Percentiles rank a stretch among this genome's conserved stretches.
phyloP scores from a whole-genome alignment of 1,140 invertebrate species.

The Bombus difficillimus region DNA sequence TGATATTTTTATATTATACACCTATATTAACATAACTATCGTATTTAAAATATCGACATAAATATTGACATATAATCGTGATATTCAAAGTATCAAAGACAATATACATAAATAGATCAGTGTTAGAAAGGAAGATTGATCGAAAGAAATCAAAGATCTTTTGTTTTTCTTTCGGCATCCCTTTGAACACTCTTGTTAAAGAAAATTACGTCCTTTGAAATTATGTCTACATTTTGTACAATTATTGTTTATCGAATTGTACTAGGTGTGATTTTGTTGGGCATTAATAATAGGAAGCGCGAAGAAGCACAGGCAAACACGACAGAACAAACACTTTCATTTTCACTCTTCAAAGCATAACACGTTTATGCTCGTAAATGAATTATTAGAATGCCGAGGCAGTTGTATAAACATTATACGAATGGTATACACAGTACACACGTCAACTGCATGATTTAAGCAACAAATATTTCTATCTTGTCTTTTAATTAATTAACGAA shows the following conservation, averaged over 20 bases:
- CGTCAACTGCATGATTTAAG: conserved; percentile 13
- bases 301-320: conserved; percentile 49
- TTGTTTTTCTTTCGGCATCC: background rate
- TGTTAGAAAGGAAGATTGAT: background rate
- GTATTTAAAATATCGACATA: background rate
- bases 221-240: conserved; percentile 63
- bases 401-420: conserved; percentile 1
- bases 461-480: conserved; percentile 14
- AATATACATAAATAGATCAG: background rate
- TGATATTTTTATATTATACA: background rate
- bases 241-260: conserved; percentile 47
- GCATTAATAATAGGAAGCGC: conserved; percentile 48
- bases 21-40: background rate
- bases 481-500: conserved; percentile 15
- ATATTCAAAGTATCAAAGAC: background rate
- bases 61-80: background rate
- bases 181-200: conserved; percentile 5
- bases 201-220: conserved; percentile 43
- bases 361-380: background rate
- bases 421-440: conserved; percentile 30
- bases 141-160: background rate
- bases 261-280: conserved; percentile 24
- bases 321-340: conserved; percentile 17
- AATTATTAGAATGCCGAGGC: background rate
- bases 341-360: conserved; percentile 31